Evolutionary conservation across 1,140 invertebrate genomes (phyloP).

Genomic region (Fopius arisanus): DNA sequence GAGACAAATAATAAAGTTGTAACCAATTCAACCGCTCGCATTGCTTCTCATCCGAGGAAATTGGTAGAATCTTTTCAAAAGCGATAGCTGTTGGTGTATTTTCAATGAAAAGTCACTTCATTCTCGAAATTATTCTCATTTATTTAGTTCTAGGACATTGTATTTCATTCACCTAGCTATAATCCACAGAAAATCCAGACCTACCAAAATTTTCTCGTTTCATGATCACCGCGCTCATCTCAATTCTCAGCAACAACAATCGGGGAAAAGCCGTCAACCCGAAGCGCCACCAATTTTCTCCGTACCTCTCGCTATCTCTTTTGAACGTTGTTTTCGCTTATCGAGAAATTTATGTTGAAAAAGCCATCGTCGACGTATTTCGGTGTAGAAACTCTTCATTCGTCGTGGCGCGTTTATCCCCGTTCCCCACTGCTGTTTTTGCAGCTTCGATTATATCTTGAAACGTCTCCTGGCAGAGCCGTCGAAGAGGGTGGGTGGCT

Average conservation of each 20-base stretch:
- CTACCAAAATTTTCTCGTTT: background rate
- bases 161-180: no score
- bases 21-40: no score
- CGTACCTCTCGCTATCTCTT: background rate
- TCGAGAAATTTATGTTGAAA: constrained; percentile 15
- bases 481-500: constrained; percentile 18
- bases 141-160: no score
- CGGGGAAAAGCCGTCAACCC: background rate
- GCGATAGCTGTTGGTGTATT: no score
- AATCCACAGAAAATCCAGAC: no score
- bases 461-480: constrained; percentile 18
- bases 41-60: no score
- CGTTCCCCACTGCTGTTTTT: constrained; percentile 13
- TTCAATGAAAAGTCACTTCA: no score
- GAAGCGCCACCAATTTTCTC: constrained; percentile 3
- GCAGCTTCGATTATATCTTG: constrained; percentile 37
- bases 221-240: background rate
- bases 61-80: no score
- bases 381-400: constrained; percentile 43
- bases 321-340: background rate
- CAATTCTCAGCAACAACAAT: constrained; percentile 3
- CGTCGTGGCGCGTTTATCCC: constrained; percentile 31
- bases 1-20: no score
- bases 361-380: constrained; percentile 16
- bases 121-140: no score